Conservation (phyloP, 2,888 invertebrate species). For the Andrena bucephala region DNA sequence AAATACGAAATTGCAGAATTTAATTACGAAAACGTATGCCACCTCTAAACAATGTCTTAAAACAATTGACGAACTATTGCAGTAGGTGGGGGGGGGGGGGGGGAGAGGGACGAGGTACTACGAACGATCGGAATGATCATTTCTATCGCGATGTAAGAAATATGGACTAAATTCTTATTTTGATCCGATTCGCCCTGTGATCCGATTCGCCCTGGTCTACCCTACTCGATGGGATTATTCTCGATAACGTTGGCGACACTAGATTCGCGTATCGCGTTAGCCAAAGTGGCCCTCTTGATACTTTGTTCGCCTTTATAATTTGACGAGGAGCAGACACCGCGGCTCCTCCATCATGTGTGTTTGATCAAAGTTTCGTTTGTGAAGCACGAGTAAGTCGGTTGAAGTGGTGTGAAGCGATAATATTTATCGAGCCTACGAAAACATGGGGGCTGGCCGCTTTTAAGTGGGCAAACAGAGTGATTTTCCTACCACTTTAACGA, state of each 20-base stretch:
- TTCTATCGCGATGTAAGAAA: too few relatives aligned
- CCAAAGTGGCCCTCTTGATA: conserved; percentile 6
- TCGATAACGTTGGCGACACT: conserved; percentile 41
- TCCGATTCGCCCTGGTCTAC: too few relatives aligned
- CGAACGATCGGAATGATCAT: too few relatives aligned
- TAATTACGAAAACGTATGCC: too few relatives aligned
- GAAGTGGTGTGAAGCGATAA: conserved; percentile 1
- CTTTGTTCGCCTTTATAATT: background rate
- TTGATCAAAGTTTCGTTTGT: conserved; percentile 3
- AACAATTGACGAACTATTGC: too few relatives aligned
- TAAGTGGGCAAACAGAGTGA: conserved; percentile 19
- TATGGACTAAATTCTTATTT: too few relatives aligned
- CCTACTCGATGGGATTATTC: conserved; percentile 59
- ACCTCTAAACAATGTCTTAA: too few relatives aligned
- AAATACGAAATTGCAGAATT: too few relatives aligned
- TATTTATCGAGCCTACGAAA: conserved; percentile 11
- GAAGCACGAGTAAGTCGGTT: background rate
- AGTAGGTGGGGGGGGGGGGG: too few relatives aligned
- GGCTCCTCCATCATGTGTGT: background rate
- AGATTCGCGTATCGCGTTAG: conserved; percentile 40
- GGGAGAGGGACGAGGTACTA: too few relatives aligned
- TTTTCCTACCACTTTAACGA: conserved; percentile 12
- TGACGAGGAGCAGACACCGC: background rate
- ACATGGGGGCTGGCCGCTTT: conserved; percentile 4
- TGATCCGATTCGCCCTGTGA: too few relatives aligned